A percentile compares a stretch with the other conserved stretches of the same genome.
Conservation (phyloP, 2,888 invertebrate genomes). For the Scrobipalpa atriplicella region DNA sequence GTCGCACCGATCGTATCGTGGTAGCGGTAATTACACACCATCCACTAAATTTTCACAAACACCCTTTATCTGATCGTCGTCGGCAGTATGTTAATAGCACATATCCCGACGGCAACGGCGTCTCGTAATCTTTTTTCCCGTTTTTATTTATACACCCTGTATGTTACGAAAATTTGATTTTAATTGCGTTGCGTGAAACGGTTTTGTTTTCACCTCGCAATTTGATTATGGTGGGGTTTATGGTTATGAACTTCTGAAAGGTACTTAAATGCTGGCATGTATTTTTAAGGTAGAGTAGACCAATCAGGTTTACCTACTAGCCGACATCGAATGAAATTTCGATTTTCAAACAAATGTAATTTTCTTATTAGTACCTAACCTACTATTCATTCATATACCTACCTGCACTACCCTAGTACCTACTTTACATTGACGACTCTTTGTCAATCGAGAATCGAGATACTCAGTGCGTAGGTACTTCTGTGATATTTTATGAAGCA, state of each 20-base stretch:
- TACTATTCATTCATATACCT: too few relatives aligned
- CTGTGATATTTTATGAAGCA: too few relatives aligned
- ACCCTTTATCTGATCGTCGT: constrained; percentile 67
- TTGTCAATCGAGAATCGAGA: too few relatives aligned
- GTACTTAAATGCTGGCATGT: background rate
- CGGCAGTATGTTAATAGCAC: constrained; percentile 72
- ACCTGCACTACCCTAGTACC: too few relatives aligned
- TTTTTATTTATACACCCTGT: constrained; percentile 38
- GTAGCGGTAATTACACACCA: constrained; percentile 67
- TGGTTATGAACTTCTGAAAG: background rate
- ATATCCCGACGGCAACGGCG: constrained; percentile 64
- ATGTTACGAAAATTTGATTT: constrained; percentile 38
- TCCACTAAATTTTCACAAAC: constrained; percentile 77
- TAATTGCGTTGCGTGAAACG: constrained; percentile 51
- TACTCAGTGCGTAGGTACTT: too few relatives aligned
- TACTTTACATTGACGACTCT: too few relatives aligned
- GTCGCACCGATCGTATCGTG: constrained; percentile 64
- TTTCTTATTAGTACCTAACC: too few relatives aligned
- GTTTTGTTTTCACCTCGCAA: constrained; percentile 45
- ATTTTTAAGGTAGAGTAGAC: background rate
- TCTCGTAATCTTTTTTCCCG: constrained; percentile 55
- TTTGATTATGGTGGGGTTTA: constrained; percentile 38
- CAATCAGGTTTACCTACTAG: too few relatives aligned
- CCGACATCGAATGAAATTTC: too few relatives aligned
- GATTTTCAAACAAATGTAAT: too few relatives aligned